phyloP scores from a whole-genome alignment of 2,888 invertebrate genomes.

The Trilocha varians region DNA sequence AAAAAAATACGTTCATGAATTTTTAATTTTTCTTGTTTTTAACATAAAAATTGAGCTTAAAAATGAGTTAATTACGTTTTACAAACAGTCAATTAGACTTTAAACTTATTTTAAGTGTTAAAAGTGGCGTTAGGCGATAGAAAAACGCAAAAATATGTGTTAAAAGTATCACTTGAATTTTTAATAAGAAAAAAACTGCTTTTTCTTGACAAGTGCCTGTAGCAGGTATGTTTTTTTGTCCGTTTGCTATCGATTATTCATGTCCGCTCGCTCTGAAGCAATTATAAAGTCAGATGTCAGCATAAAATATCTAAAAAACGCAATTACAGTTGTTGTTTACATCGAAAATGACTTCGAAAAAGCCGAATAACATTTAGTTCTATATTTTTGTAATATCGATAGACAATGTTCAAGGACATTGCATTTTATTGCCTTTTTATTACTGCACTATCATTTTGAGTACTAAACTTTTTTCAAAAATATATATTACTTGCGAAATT shows the following conservation, averaged over 20 bases:
- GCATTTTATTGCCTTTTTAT: no score
- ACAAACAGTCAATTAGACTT: background rate
- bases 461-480: no score
- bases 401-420: background rate
- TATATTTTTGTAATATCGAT: background rate
- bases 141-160: conserved; percentile 4
- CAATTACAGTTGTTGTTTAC: conserved; percentile 2
- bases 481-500: no score
- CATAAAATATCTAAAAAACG: background rate
- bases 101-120: conserved; percentile 6
- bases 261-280: background rate
- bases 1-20: conserved; percentile 37
- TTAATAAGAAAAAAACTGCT: conserved; percentile 30
- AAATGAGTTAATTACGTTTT: conserved; percentile 6
- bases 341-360: background rate
- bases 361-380: background rate
- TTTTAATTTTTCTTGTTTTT: conserved; percentile 27
- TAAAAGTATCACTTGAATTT: conserved; percentile 8
- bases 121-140: conserved; percentile 5
- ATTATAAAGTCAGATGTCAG: background rate
- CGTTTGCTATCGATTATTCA: conserved; percentile 42
- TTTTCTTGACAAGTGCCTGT: conserved; percentile 34
- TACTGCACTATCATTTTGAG: no score
- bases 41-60: conserved; percentile 20
- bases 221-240: conserved; percentile 42